Conservation (phyloP, 2,113 vertebrate species). For the Xerus inauris region DNA sequence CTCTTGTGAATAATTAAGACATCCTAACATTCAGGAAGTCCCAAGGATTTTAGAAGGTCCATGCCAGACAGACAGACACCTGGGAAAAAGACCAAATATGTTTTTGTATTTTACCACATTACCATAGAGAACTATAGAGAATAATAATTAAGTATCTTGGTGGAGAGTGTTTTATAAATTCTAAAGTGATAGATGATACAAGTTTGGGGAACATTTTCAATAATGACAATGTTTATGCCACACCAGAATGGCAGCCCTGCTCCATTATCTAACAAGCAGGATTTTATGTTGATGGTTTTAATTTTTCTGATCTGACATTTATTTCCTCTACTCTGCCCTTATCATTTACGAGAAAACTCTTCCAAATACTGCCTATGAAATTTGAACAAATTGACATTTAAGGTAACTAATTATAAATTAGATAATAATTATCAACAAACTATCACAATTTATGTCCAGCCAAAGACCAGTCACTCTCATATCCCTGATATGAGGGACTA, state of each 20-base stretch:
- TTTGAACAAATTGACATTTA: neutral
- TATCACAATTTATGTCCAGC: neutral
- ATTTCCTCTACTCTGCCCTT: neutral
- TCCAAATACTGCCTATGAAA: neutral
- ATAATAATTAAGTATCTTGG: neutral
- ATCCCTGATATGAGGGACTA: neutral
- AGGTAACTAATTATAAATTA: neutral
- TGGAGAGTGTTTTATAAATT: neutral
- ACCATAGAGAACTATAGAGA: neutral
- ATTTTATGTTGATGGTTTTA: neutral
- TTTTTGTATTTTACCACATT: neutral
- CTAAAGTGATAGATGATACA: neutral
- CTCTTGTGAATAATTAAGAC: neutral
- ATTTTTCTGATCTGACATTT: neutral
- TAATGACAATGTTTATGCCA: neutral
- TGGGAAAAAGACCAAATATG: neutral
- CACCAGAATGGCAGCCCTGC: neutral
- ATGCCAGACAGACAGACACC: neutral
- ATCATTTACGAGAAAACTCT: neutral
- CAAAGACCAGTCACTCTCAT: neutral
- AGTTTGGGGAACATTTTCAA: constrained; percentile 2
- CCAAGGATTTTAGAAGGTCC: neutral
- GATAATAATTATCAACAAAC: neutral
- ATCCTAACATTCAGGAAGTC: neutral
- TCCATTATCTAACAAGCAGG: neutral